phyloP scores from a whole-genome alignment of 1,140 invertebrate species.

The Harpegnathos saltator region DNA sequence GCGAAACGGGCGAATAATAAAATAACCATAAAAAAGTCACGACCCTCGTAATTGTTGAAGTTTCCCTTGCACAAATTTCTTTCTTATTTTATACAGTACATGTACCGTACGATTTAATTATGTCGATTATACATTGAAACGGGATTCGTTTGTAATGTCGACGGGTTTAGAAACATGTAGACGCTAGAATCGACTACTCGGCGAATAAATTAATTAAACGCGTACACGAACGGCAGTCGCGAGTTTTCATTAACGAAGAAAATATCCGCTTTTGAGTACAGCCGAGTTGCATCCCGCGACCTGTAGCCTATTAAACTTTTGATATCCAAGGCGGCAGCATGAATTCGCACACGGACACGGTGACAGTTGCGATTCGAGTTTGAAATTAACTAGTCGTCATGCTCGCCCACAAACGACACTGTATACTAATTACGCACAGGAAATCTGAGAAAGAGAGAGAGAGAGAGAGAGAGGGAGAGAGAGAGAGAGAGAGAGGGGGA shows the following conservation, averaged over 20 bases:
- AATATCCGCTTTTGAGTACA: slow-evolving; percentile 15
- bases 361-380: slow-evolving; percentile 40
- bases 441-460: slow-evolving; percentile 18
- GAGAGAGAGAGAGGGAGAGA: slow-evolving; percentile 14
- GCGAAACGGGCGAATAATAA: background rate
- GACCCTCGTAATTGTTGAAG: background rate
- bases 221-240: background rate
- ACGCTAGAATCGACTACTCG: background rate
- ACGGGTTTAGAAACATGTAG: background rate
- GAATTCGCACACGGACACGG: slow-evolving; percentile 4
- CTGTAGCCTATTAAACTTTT: slow-evolving; percentile 52
- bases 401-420: background rate
- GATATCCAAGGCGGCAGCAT: slow-evolving; percentile 27
- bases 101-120: slow-evolving; percentile 17
- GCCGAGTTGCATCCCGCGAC: slow-evolving; percentile 6
- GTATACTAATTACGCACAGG: slow-evolving; percentile 18
- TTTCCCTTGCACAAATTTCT: background rate
- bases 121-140: background rate
- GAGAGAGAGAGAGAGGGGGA: slow-evolving; percentile 1
- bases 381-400: slow-evolving; percentile 37
- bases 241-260: slow-evolving; percentile 24
- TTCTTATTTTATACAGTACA: background rate
- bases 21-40: background rate
- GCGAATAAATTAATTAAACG: slow-evolving; percentile 40
- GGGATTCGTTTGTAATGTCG: background rate